Evolutionary conservation across 2,888 invertebrate genomes (phyloP).

Genomic region (Megalurothrips usitatus): DNA sequence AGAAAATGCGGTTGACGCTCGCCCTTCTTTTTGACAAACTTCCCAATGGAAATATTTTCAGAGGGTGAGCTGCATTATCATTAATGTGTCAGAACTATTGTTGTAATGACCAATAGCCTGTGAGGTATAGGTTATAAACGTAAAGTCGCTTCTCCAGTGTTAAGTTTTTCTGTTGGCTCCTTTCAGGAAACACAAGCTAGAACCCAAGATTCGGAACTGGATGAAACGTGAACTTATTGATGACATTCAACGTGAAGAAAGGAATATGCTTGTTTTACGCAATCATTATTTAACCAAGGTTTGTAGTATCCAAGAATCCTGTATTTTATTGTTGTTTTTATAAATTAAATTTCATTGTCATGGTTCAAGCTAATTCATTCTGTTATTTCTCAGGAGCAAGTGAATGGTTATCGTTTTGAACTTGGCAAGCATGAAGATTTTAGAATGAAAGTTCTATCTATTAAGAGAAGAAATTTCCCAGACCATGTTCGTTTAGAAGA

Average conservation of each 20-base stretch:
- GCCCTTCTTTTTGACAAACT: neutral
- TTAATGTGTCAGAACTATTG: neutral
- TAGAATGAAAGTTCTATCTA: neutral
- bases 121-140: neutral
- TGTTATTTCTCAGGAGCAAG: neutral
- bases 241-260: slow-evolving; percentile 4
- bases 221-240: neutral
- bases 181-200: neutral
- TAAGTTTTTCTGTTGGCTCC: neutral
- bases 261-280: neutral
- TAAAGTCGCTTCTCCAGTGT: neutral
- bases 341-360: too few species aligned
- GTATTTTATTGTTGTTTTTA: neutral
- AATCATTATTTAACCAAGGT: neutral
- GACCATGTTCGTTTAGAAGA: neutral
- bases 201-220: neutral
- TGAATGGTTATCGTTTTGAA: neutral
- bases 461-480: neutral
- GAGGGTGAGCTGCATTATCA: neutral
- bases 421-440: neutral
- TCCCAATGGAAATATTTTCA: neutral
- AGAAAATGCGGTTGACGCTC: neutral
- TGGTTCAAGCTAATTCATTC: too few species aligned
- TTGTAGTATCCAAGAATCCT: neutral
- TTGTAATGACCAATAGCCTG: neutral